Percentiles rank a stretch among this genome's conserved stretches.
phyloP scores from a whole-genome alignment of 2,888 invertebrate genomes.

The Suillia variegata region DNA sequence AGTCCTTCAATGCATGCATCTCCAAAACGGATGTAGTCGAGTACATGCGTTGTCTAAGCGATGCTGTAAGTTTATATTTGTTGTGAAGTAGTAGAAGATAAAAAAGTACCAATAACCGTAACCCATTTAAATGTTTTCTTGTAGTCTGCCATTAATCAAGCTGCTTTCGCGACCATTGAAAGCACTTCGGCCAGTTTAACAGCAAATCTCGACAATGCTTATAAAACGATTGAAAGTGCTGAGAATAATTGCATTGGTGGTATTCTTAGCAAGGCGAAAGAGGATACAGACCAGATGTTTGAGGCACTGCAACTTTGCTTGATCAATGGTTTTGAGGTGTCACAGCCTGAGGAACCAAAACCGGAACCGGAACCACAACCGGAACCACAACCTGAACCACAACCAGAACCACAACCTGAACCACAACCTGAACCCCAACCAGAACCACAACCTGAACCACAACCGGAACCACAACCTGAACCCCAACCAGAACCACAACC shows the following conservation, averaged over 20 bases:
- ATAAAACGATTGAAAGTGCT: conserved; percentile 17
- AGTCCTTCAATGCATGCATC: conserved; percentile 23
- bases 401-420: conserved; percentile 13
- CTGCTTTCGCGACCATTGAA: not conserved
- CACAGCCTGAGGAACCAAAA: not conserved
- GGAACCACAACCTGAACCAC: conserved; percentile 12
- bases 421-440: conserved; percentile 10
- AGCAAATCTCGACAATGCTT: conserved; percentile 7
- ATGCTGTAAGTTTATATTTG: conserved; percentile 25
- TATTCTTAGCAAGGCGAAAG: conserved; percentile 26
- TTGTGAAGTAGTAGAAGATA: conserved; percentile 16
- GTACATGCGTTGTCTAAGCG: conserved; percentile 28
- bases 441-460: conserved; percentile 15
- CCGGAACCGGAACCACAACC: no score
- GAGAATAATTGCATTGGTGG: conserved; percentile 26
- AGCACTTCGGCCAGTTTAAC: not conserved
- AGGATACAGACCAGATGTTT: conserved; percentile 26
- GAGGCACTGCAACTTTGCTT: conserved; percentile 28
- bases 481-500: conserved; percentile 16
- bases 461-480: conserved; percentile 13
- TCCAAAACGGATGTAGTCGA: conserved; percentile 25
- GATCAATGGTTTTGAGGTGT: conserved; percentile 25
- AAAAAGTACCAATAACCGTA: conserved; percentile 9
- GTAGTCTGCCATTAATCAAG: not conserved
- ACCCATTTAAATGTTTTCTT: conserved; percentile 5